Base-by-base conservation (phyloP, 2,888 invertebrate species). In the Anaspis maculata region DNA sequence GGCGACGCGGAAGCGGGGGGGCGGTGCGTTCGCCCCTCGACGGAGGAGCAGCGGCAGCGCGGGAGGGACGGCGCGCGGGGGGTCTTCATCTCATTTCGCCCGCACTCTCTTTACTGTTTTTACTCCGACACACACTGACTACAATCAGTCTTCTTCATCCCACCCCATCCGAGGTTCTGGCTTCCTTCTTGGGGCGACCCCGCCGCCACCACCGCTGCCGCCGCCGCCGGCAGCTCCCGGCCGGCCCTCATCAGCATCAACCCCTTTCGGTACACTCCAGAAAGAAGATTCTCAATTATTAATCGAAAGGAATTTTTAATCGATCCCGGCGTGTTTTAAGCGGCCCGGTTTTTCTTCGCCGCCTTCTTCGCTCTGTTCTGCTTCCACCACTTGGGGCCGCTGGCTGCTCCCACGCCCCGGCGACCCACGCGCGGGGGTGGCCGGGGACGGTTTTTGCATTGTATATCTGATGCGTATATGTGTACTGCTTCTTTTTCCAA, bases 71-170 rank as follows among this genome's bases (percentile, higher is more conserved):
- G 27, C 39, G 41, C 41, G 41, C 42, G 52, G 63, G 56, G 64
- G 67, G 69, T 71, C 70, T 71, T 74, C 74, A 73, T 73, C 72
- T 71, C 73, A 72, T 73, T 73, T 73, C 73, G 72, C 73, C 73
- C 73, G 73, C 72, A 71, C 74, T 74, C 74, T 72, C 74, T 73
- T 39, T 64, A 62, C 56, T 62, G 61, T 62, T 62, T 62, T 61
- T 61, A 59, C 61, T 57, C 62, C 56, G 54, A 64, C 61, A 65
- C 61, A 63, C 58, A 62, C 62, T 59, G 59, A 62, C 59, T 61
- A 62, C 63, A 62, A 63, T 64, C 64, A 62, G 62, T 59, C 61
- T 58, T 60, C 61, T 56, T 58, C 58, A 57, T 46, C 47, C 50
- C 47, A 34, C 48, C 41, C 48, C 50, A 41, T 15, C n/a, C n/a